Percentiles rank a stretch among this genome's conserved stretches.
phyloP scores from a whole-genome alignment of 1,140 invertebrate genomes.

The Drosophila baimaii region DNA sequence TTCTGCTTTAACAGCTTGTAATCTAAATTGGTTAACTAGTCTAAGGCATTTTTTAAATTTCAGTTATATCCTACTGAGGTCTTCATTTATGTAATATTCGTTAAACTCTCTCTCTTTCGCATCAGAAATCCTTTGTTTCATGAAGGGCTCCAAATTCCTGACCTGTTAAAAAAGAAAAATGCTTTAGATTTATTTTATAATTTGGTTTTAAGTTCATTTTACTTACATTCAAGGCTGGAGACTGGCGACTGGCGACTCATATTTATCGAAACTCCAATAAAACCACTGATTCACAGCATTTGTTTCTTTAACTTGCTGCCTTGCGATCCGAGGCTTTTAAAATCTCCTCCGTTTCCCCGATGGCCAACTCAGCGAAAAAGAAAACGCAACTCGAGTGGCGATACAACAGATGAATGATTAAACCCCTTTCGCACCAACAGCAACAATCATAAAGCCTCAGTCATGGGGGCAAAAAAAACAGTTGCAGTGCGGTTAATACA shows the following conservation, averaged over 20 bases:
- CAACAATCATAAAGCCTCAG: neutral
- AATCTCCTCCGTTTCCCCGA: neutral
- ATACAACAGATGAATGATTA: constrained; percentile 12
- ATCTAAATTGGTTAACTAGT: neutral
- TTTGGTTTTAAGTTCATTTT: neutral
- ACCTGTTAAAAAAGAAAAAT: neutral
- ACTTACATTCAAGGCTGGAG: constrained; percentile 2
- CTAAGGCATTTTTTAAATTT: neutral
- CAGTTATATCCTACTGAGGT: neutral
- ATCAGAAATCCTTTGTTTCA: neutral
- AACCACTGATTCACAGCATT: neutral
- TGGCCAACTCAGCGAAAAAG: constrained; percentile 27
- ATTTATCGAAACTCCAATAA: neutral
- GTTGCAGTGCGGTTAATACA: constrained; percentile 26
- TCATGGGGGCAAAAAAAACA: constrained; percentile 4
- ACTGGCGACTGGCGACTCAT: neutral
- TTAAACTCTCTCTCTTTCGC: neutral
- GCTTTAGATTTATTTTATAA: neutral
- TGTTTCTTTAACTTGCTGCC: constrained; percentile 11
- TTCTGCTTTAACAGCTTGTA: neutral
- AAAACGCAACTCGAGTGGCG: neutral
- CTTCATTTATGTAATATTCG: neutral
- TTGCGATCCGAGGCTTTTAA: neutral
- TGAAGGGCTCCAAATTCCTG: neutral
- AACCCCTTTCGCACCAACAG: constrained; percentile 4